Evolutionary conservation across 2,888 invertebrate species (phyloP).

Genomic region (Atherix ibis): DNA sequence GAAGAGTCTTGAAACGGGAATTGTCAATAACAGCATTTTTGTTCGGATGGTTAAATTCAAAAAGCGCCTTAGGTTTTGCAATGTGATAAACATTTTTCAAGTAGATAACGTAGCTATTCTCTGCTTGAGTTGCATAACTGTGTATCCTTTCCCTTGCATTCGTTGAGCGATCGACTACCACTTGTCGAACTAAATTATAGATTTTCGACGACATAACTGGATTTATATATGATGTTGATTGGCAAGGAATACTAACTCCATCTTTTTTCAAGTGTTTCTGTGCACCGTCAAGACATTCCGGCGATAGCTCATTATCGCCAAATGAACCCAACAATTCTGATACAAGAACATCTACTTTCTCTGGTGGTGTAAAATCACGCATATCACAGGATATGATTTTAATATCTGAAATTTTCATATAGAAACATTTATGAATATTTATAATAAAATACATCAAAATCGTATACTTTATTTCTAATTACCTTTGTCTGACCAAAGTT

Average conservation of each 20-base stretch:
- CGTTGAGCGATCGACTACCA: constrained; percentile 31
- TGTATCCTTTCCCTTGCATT: constrained; percentile 19
- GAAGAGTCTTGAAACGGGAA: constrained; percentile 48
- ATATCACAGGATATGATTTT: constrained; percentile 73
- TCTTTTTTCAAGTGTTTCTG: constrained; percentile 67
- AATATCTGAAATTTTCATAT: constrained; percentile 34
- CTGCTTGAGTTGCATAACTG: constrained; percentile 25
- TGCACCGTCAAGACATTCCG: constrained; percentile 93
- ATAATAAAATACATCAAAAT: neutral
- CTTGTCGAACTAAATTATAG: constrained; percentile 40
- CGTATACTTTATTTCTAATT: neutral
- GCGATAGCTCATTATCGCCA: constrained; percentile 97
- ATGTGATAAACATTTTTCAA: constrained; percentile 35
- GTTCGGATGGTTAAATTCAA: constrained; percentile 86
- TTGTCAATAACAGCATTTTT: constrained; percentile 49
- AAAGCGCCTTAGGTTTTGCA: constrained; percentile 37
- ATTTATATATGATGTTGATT: constrained; percentile 79
- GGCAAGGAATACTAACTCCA: constrained; percentile 81
- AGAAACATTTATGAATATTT: neutral
- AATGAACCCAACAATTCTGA: constrained; percentile 94
- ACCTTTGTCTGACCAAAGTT: constrained; percentile 56
- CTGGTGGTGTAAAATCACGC: constrained; percentile 64
- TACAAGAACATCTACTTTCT: constrained; percentile 86
- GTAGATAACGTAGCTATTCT: constrained; percentile 90
- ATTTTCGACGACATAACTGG: constrained; percentile 84